These are phyloP conservation scores for Electrona antarctica DNA, from an alignment of 2,113 vertebrate species.

Conservation along the genomic window DNA sequence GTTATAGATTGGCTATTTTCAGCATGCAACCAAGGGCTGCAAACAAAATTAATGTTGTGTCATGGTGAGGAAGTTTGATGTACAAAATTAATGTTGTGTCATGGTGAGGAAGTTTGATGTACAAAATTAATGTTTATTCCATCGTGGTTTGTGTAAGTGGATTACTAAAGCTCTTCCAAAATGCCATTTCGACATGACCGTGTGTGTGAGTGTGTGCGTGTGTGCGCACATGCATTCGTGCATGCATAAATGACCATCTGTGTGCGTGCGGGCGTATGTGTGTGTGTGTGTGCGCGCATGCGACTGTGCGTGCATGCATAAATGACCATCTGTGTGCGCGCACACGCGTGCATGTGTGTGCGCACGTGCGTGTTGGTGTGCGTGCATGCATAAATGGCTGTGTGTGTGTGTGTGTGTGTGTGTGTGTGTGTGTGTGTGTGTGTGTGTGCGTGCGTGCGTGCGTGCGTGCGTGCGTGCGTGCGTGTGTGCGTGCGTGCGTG, in stretches of 20 bases:
- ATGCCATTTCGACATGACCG: slow-evolving; percentile 34
- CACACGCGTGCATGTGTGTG: too few species aligned
- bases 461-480: slow-evolving; percentile 15
- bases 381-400: not conserved
- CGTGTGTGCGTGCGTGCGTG: not conserved
- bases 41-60: too few species aligned
- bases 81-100: slow-evolving; percentile 36
- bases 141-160: slow-evolving; percentile 15
- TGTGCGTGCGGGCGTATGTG: slow-evolving; percentile 12
- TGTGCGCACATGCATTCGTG: not conserved
- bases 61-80: too few species aligned
- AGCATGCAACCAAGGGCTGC: too few species aligned
- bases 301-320: not conserved
- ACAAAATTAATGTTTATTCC: slow-evolving; percentile 58
- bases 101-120: slow-evolving; percentile 2
- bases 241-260: not conserved
- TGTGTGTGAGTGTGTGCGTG: slow-evolving; percentile 16
- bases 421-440: slow-evolving; percentile 7
- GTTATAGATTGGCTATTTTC: too few species aligned
- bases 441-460: not conserved
- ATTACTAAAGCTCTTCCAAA: slow-evolving; percentile 41
- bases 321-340: too few species aligned
- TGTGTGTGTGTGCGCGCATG: not conserved
- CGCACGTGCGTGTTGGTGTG: too few species aligned
- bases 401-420: slow-evolving; percentile 19